A percentile compares a stretch with the other conserved stretches of the same genome.
Conservation (phyloP, 2,888 invertebrate genomes). For the Catonia carolina region DNA sequence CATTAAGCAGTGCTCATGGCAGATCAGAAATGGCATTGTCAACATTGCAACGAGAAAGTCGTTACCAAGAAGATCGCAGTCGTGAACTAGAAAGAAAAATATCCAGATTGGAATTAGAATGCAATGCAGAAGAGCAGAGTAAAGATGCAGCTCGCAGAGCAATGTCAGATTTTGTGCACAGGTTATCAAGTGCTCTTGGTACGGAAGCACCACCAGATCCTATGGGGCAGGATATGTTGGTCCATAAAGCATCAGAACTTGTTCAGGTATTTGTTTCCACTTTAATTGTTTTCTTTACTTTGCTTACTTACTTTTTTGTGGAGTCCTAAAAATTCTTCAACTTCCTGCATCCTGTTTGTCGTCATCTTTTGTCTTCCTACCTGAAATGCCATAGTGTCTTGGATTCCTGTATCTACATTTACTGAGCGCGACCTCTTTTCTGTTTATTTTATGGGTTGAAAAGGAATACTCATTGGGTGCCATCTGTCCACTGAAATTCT, state of each 20-base stretch:
- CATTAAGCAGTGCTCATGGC: conserved; percentile 54
- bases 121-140: conserved; percentile 64
- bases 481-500: too few relatives aligned
- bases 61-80: conserved; percentile 65
- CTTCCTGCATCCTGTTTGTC: too few relatives aligned
- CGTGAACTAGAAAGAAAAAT: conserved; percentile 70
- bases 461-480: too few relatives aligned
- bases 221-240: conserved; percentile 50
- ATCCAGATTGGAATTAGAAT: conserved; percentile 62
- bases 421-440: too few relatives aligned
- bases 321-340: background rate
- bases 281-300: background rate
- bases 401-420: too few relatives aligned
- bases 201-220: conserved; percentile 50
- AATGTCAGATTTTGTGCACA: conserved; percentile 63
- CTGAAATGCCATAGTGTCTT: too few relatives aligned
- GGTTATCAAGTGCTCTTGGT: conserved; percentile 64
- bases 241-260: conserved; percentile 70
- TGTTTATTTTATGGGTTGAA: too few relatives aligned
- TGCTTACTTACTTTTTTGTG: background rate
- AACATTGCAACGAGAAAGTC: conserved; percentile 65
- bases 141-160: conserved; percentile 62
- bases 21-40: conserved; percentile 65
- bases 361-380: too few relatives aligned
- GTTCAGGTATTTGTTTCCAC: conserved; percentile 53